Base-by-base conservation (phyloP, 2,113 vertebrate species). In the Odontesthes bonariensis region DNA sequence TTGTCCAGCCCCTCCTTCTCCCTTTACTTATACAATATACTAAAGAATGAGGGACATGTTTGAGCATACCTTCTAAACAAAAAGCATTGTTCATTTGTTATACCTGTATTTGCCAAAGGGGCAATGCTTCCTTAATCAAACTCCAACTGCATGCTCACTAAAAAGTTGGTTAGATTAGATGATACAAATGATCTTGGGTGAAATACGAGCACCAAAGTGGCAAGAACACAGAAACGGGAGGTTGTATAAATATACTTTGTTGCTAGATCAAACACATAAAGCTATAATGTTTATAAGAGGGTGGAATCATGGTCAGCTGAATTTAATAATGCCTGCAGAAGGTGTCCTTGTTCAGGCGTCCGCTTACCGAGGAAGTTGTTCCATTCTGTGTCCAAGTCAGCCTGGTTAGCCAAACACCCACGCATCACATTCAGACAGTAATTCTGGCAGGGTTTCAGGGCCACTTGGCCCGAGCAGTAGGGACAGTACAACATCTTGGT, bases 401-500 rank as follows among this genome's bases (percentile, higher is more conserved):
- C 98, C 87, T 98, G 98, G 90, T 98, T 97, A 86, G 97, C 98
- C 89, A 99, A 88, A 86, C 98, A 99, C 62, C 98, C 98, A 17
- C 96, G 95, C 96, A 99, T 94, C 86, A 99, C 97, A 0, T 99
- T 99, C 6, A 98, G 96, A 79, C 98, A 99, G 93, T 99, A 99
- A 89, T 98, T 99, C 91, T 96, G 96, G 86, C 98, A 99, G 1
- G 98, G 98, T 69, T 98, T 98, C 84, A 98, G 94, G 0, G 96
- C 94, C 20, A 99, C 94, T n/a, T 98, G 95, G 0, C 97, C 97
- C 1, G 93, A 95, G 91, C 98, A 99, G 91, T 97, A 91, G 0
- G 98, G 96, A 84, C 98, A 99, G 92, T 99, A 99, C 91, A 95
- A 94, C 98, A 99, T 99, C 87, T 98, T 99, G 94, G 96, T 93